Evolutionary conservation across 2,113 vertebrate species (phyloP).

Genomic region (Mola mola): DNA sequence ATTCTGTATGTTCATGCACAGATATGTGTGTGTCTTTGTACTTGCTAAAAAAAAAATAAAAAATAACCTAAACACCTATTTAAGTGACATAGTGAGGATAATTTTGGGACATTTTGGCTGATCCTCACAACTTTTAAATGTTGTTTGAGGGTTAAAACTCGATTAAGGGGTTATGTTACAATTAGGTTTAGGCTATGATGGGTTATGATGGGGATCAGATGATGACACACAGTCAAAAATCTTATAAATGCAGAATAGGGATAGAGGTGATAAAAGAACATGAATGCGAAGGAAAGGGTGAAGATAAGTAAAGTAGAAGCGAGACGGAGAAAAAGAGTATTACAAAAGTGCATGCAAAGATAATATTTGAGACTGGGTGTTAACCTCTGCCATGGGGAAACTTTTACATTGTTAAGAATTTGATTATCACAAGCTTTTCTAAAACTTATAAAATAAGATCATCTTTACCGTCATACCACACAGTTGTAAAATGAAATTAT

Average conservation of each 20-base stretch:
- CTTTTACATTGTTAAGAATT: constrained; percentile 25
- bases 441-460: too few species aligned
- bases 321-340: constrained; percentile 1
- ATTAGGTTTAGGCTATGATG: too few species aligned
- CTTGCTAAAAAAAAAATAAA: too few species aligned
- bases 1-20: background rate
- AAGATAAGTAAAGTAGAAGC: constrained; percentile 21
- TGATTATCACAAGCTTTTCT: constrained; percentile 45
- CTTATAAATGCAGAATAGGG: constrained; percentile 51
- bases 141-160: too few species aligned
- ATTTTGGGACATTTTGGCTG: too few species aligned
- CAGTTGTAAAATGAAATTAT: too few species aligned
- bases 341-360: constrained; percentile 33
- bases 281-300: constrained; percentile 25
- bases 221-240: constrained; percentile 70
- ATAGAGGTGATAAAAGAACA: constrained; percentile 14
- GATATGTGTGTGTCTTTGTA: constrained; percentile 10
- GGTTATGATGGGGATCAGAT: too few species aligned
- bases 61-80: too few species aligned
- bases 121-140: too few species aligned
- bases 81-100: too few species aligned
- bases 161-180: too few species aligned
- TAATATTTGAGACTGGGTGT: constrained; percentile 42
- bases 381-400: constrained; percentile 29
- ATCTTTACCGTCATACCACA: too few species aligned